Evolutionary conservation across 2,113 vertebrate species (phyloP).

Genomic region (Toxotes chatareus): DNA sequence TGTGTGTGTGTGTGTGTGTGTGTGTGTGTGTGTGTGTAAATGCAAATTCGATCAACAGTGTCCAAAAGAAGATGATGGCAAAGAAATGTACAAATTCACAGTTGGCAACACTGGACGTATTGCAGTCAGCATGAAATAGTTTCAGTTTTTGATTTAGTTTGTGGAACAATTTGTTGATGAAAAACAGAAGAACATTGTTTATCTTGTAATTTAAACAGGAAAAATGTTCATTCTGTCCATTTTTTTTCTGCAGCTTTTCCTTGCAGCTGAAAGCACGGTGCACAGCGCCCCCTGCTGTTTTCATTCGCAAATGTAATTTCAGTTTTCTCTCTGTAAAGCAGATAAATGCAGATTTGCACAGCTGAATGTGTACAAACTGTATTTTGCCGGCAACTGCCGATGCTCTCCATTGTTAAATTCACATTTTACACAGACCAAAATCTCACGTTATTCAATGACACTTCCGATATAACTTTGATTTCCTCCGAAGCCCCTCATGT

Average conservation of each 20-base stretch:
- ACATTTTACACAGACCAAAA: not conserved
- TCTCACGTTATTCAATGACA: not conserved
- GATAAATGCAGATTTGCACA: not conserved
- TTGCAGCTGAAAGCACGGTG: not conserved
- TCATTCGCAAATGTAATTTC: rapidly evolving
- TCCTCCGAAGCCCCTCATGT: not conserved
- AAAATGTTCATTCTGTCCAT: not conserved
- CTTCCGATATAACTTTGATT: not conserved
- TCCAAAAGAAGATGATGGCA: not conserved
- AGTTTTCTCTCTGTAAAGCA: not conserved
- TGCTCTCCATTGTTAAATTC: not conserved
- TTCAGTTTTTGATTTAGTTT: not conserved
- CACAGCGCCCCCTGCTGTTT: constrained; percentile 58
- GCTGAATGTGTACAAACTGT: not conserved
- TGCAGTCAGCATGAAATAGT: rapidly evolving
- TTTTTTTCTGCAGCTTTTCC: not conserved
- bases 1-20: not conserved
- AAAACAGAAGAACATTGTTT: not conserved
- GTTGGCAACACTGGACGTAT: not conserved
- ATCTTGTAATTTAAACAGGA: not conserved
- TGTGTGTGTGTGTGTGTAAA: constrained; percentile 10
- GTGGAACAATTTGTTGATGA: not conserved
- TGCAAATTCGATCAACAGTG: constrained; percentile 43
- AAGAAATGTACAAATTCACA: not conserved
- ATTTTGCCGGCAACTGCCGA: not conserved